A percentile compares a stretch with the other conserved stretches of the same genome.
Conservation (phyloP, 1,140 invertebrate species). For the Drosophila lacteicornis region DNA sequence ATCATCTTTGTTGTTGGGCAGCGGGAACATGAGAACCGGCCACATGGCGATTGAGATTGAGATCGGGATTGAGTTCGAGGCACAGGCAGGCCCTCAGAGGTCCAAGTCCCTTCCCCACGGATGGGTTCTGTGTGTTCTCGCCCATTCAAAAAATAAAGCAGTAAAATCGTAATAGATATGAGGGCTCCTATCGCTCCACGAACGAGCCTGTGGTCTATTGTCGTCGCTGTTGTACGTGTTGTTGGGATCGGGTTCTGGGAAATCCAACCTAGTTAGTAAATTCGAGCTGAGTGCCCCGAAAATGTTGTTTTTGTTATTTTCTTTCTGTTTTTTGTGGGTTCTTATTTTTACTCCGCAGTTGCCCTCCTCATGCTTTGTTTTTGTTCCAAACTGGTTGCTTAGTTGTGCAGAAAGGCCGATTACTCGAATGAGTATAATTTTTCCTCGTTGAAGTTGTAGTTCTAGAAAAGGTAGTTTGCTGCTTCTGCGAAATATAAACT, state of each 20-base stretch:
- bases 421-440: slow-evolving; percentile 48
- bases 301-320: slow-evolving; percentile 48
- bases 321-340: slow-evolving; percentile 9
- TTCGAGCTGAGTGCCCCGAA: slow-evolving; percentile 64
- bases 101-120: slow-evolving; percentile 43
- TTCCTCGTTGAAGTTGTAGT: slow-evolving; percentile 17
- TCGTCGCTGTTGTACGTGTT: slow-evolving; percentile 40
- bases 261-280: slow-evolving; percentile 61
- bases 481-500: slow-evolving; percentile 64
- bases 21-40: slow-evolving; percentile 65
- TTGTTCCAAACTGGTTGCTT: slow-evolving; percentile 59
- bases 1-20: slow-evolving; percentile 59
- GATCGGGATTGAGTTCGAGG: slow-evolving; percentile 17
- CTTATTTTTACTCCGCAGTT: slow-evolving; percentile 33
- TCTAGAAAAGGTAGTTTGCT: slow-evolving; percentile 23
- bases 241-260: slow-evolving; percentile 64
- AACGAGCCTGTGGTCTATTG: slow-evolving; percentile 46
- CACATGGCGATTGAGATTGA: slow-evolving; percentile 51
- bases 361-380: slow-evolving; percentile 10
- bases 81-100: slow-evolving; percentile 20
- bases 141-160: slow-evolving; percentile 71
- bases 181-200: slow-evolving; percentile 26
- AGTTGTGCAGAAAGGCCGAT: slow-evolving; percentile 77
- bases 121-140: slow-evolving; percentile 35
- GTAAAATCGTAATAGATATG: slow-evolving; percentile 75